A percentile compares a stretch with the other conserved stretches of the same genome.
phyloP scores from a whole-genome alignment of 1,140 invertebrate genomes.

The Drosophila busckii region DNA sequence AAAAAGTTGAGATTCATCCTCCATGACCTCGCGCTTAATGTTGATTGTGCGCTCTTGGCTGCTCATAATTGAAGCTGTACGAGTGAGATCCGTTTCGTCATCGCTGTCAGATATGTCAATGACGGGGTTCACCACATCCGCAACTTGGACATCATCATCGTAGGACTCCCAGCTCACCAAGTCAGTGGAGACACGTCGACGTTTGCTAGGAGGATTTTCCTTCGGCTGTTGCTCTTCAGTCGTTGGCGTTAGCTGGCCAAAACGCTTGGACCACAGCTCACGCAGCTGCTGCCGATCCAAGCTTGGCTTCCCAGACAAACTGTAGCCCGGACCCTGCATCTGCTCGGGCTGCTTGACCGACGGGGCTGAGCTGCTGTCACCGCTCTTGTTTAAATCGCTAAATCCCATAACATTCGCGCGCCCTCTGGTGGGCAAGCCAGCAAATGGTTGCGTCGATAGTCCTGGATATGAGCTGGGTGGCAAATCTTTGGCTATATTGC shows the following conservation, averaged over 20 bases:
- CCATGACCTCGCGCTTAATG: constrained; percentile 68
- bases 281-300: constrained; percentile 29
- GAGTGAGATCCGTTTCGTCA: background rate
- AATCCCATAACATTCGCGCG: constrained; percentile 34
- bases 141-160: constrained; percentile 40
- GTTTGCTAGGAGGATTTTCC: constrained; percentile 5
- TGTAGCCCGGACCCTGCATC: constrained; percentile 46
- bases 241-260: constrained; percentile 1
- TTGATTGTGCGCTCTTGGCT: constrained; percentile 39
- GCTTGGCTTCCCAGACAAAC: background rate
- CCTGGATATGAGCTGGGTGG: constrained; percentile 55
- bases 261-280: constrained; percentile 47
- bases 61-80: background rate
- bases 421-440: constrained; percentile 4
- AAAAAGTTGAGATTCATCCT: constrained; percentile 44
- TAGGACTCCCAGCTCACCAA: constrained; percentile 30
- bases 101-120: constrained; percentile 48
- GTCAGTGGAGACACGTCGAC: background rate
- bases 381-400: constrained; percentile 33
- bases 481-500: constrained; percentile 16
- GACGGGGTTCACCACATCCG: constrained; percentile 1
- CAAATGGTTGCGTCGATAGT: constrained; percentile 36
- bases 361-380: background rate
- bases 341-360: background rate
- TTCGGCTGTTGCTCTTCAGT: background rate